Conservation (phyloP, 2,888 invertebrate genomes). For the Nycteola revayana region DNA sequence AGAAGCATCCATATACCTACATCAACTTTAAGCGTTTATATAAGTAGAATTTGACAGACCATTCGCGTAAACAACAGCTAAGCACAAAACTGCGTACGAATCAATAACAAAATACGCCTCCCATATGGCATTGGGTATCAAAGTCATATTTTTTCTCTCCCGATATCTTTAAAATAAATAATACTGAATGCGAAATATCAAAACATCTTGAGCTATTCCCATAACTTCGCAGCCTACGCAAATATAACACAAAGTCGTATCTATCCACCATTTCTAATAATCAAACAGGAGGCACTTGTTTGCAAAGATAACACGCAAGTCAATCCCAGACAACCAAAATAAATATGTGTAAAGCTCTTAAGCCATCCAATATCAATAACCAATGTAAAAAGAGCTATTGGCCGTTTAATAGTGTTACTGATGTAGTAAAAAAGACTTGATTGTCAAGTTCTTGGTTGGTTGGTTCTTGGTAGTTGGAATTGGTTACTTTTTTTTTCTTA, state of each 20-base stretch:
- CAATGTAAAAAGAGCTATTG: constrained; percentile 9
- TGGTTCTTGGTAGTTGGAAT: neutral
- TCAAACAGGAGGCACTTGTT: constrained; percentile 56
- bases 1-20: too few species aligned
- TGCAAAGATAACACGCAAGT: constrained; percentile 69
- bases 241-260: constrained; percentile 24
- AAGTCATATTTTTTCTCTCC: too few species aligned
- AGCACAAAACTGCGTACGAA: too few species aligned
- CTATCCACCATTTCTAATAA: constrained; percentile 28
- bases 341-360: constrained; percentile 71
- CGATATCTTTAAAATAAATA: too few species aligned
- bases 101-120: too few species aligned
- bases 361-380: constrained; percentile 35
- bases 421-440: neutral
- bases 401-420: neutral
- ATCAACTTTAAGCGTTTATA: too few species aligned
- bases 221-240: constrained; percentile 25
- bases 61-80: too few species aligned
- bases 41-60: too few species aligned
- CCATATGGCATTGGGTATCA: too few species aligned
- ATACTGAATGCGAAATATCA: too few species aligned
- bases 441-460: too few species aligned
- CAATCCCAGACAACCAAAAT: constrained; percentile 60
- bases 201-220: constrained; percentile 23
- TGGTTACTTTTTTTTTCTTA: constrained; percentile 8